Conservation (phyloP, 2,113 vertebrate species). For the Acinonyx jubatus region DNA sequence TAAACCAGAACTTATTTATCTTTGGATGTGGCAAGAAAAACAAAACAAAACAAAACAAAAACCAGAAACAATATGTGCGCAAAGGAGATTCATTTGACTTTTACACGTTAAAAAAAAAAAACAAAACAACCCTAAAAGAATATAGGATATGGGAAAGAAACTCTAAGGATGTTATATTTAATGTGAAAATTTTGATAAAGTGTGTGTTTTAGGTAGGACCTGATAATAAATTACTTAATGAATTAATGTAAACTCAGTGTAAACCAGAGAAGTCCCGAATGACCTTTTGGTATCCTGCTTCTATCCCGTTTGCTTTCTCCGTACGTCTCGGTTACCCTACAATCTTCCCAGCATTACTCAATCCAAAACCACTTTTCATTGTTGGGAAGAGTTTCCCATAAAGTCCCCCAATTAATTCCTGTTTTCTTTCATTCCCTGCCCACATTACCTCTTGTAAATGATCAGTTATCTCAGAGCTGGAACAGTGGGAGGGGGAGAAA, state of each 20-base stretch:
- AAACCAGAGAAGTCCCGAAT: background rate
- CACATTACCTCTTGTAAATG: background rate
- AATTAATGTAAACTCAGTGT: background rate
- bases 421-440: slow-evolving; percentile 33
- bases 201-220: background rate
- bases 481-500: background rate
- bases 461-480: background rate
- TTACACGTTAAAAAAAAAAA: background rate
- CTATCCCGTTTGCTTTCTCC: background rate
- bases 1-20: background rate
- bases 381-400: background rate
- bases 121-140: background rate
- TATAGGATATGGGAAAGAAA: background rate
- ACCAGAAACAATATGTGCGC: background rate
- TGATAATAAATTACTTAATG: background rate
- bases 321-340: background rate
- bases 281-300: background rate
- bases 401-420: background rate
- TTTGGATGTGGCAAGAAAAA: background rate
- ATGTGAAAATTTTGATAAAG: background rate
- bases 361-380: background rate
- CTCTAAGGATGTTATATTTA: background rate
- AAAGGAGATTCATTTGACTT: background rate
- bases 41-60: too few relatives aligned
- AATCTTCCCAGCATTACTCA: background rate